Base-by-base conservation (phyloP, 2,888 invertebrate species). In the Agriopis leucophaearia region DNA sequence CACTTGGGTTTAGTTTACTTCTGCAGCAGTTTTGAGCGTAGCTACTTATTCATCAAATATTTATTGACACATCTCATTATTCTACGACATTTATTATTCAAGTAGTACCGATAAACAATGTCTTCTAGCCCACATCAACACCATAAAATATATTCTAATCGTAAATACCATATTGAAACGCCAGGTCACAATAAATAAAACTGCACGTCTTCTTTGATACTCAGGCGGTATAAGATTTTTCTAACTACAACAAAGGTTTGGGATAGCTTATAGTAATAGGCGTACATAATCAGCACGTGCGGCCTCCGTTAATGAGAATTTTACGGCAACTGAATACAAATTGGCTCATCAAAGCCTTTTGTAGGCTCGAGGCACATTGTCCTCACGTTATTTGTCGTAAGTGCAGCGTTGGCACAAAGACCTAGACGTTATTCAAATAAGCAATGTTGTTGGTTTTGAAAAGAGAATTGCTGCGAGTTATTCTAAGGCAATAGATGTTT, bases 241-340 rank as follows among this genome's bases (percentile, higher is more conserved):
- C 15, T 62, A 48, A 62, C 10, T 42, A 9, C 35, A 18, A 67
- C 52, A 58, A 38, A 27, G 55, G 6, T 13, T 9, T 51, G n/a
- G 6, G 42, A 12, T 10, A 47, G 1, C 27, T 40, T n/a, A 10
- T n/a, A 56, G 27, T 48, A 18, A 54, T 54, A n/a, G n/a, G n/a
- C n/a, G n/a, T n/a, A 57, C 59, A 67, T 63, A 62, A 42, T 16
- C 45, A 27, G 80, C 82, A 82, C 86, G 89, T 84, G 86, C 81
- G 89, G 70, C 90, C 90, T 88, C 82, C 72, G 57, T 42, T 86
- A 86, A 88, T 82, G 85, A 83, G 75, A 70, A 77, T 83, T 85
- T 71, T 80, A 83, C 84, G 70, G 65, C 74, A 72, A 65, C 66
- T 64, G 89, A 81, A 90, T 90, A 87, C 83, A 85, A 85, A 90